These are phyloP conservation scores for Biston stratarius DNA, from an alignment of 2,888 invertebrate species.

Conservation along the genomic window DNA sequence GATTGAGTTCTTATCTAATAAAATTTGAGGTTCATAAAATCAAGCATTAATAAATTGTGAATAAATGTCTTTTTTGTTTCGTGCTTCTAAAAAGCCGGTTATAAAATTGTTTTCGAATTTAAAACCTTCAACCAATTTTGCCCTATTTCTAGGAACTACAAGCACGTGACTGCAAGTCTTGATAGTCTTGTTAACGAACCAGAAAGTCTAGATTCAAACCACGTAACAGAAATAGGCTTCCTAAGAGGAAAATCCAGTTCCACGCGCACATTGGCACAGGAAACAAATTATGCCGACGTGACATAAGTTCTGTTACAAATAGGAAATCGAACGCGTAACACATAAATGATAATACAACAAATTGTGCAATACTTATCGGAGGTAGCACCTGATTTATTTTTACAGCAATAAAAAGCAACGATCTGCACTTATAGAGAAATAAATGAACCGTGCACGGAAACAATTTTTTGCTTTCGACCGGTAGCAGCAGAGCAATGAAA, in stretches of 20 bases:
- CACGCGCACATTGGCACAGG: constrained; percentile 41
- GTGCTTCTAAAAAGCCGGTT: too few species aligned
- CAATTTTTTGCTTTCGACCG: constrained; percentile 54
- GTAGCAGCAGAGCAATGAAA: constrained; percentile 45
- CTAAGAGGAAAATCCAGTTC: constrained; percentile 43
- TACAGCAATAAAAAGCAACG: constrained; percentile 33
- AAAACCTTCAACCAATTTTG: not conserved
- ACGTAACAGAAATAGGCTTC: constrained; percentile 29
- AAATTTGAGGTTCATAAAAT: not conserved
- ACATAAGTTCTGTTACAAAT: constrained; percentile 45
- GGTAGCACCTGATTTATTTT: constrained; percentile 44
- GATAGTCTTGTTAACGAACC: constrained; percentile 11
- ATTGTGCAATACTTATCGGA: constrained; percentile 53
- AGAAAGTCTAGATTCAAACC: constrained; percentile 26
- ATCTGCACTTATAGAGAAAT: constrained; percentile 50
- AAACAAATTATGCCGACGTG: constrained; percentile 41
- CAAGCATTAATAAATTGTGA: not conserved
- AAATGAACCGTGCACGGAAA: constrained; percentile 67
- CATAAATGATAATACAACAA: constrained; percentile 48
- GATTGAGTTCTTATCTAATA: not conserved
- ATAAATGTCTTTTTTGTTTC: too few species aligned
- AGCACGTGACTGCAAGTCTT: not conserved
- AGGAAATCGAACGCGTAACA: constrained; percentile 48
- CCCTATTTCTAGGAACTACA: not conserved
- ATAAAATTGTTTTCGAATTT: too few species aligned